Conservation (phyloP, 2,797 vertebrate species). For the Clamator glandarius region DNA sequence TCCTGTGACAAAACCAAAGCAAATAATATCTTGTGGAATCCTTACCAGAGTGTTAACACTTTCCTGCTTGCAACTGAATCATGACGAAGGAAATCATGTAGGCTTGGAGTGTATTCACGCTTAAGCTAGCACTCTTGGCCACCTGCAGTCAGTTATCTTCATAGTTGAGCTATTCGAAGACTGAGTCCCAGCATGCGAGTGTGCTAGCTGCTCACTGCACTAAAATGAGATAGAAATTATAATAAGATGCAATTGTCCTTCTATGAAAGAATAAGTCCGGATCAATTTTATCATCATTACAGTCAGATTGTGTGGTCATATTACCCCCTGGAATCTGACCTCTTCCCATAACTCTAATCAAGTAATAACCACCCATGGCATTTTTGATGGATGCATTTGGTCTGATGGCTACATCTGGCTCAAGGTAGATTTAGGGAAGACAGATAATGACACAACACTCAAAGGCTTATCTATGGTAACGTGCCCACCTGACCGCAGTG, state of each 20-base stretch:
- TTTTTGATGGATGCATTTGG: too few species aligned
- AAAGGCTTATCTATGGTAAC: too few species aligned
- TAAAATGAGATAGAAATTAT: not conserved
- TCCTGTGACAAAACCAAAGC: not conserved
- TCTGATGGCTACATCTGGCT: too few species aligned
- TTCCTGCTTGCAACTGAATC: not conserved
- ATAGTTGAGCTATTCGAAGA: not conserved
- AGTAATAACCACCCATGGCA: too few species aligned
- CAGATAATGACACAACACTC: too few species aligned
- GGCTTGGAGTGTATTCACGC: not conserved
- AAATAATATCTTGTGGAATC: not conserved
- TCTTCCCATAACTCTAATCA: too few species aligned
- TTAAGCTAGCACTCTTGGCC: constrained; percentile 2
- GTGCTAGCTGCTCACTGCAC: not conserved
- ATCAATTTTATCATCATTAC: not conserved
- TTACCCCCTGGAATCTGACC: too few species aligned
- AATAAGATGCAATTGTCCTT: not conserved
- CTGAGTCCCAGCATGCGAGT: not conserved
- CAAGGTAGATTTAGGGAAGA: too few species aligned
- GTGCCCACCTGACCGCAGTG: too few species aligned
- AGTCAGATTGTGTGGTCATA: not conserved
- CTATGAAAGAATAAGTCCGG: not conserved
- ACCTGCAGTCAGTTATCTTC: not conserved
- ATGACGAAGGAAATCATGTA: not conserved
- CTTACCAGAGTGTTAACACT: not conserved